phyloP scores from a whole-genome alignment of 1,140 invertebrate genomes.

The Macrocentrus cingulum region DNA sequence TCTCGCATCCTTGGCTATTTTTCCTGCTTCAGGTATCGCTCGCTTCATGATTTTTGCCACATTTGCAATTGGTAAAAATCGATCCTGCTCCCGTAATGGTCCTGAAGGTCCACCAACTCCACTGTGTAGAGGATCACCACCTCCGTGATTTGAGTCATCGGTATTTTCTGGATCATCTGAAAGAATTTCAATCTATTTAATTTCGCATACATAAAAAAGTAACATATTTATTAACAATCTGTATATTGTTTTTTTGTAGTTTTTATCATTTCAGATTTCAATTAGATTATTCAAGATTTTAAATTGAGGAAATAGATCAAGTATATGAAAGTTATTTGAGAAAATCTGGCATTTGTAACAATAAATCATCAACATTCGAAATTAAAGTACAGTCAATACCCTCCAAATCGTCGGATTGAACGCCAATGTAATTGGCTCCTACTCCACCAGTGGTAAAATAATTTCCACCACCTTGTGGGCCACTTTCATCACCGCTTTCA shows the following conservation, averaged over 20 bases:
- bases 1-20: constrained; percentile 98
- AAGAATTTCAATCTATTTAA: constrained; percentile 4
- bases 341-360: no score
- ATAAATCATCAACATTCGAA: no score
- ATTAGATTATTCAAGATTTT: no score
- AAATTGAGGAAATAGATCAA: no score
- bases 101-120: constrained; percentile 57
- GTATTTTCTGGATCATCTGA: constrained; percentile 67
- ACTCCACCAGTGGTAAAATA: constrained; percentile 51
- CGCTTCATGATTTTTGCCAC: constrained; percentile 99
- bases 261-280: no score
- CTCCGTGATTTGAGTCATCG: constrained; percentile 70
- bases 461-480: constrained; percentile 44
- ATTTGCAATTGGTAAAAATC: constrained; percentile 97
- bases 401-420: constrained; percentile 59
- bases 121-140: constrained; percentile 56
- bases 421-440: constrained; percentile 49
- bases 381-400: constrained; percentile 38
- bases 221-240: constrained; percentile 1
- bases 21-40: constrained; percentile 93
- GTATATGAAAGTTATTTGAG: no score
- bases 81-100: constrained; percentile 83
- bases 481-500: constrained; percentile 59
- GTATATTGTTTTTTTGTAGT: no score
- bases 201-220: background rate